Percentiles rank a stretch among this genome's conserved stretches.
Evolutionary conservation across 2,113 vertebrate species (phyloP).

Genomic region (Nerophis lumbriciformis): DNA sequence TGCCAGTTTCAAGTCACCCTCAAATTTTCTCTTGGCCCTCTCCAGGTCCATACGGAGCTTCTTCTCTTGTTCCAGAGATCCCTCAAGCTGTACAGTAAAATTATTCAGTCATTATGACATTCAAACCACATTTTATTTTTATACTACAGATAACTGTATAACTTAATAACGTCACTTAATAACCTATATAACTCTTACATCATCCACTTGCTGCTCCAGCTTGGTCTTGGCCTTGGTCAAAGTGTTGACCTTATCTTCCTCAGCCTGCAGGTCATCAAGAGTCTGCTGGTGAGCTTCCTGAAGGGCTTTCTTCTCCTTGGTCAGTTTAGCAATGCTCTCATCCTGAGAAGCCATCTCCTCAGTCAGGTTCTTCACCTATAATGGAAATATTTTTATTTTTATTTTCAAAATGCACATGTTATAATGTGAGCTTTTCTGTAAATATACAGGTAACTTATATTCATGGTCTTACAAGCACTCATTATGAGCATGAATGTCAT

Average conservation of each 20-base stretch:
- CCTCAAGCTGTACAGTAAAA: constrained; percentile 69
- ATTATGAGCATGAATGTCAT: too few species aligned
- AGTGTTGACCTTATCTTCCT: constrained; percentile 48
- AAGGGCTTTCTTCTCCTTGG: constrained; percentile 49
- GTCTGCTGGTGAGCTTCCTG: constrained; percentile 47
- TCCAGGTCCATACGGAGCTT: constrained; percentile 80
- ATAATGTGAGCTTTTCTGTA: constrained; percentile 1
- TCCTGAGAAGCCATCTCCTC: constrained; percentile 51
- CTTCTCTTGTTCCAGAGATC: constrained; percentile 81
- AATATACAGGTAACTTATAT: too few species aligned
- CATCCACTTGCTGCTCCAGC: constrained; percentile 50
- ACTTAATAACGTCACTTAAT: too few species aligned
- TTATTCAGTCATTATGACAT: not conserved
- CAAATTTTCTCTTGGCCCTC: constrained; percentile 66
- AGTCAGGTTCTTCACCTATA: constrained; percentile 45
- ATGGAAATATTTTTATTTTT: not conserved
- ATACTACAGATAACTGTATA: not conserved
- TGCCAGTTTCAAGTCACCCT: constrained; percentile 63
- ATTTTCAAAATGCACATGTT: not conserved
- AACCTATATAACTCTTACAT: constrained; percentile 21
- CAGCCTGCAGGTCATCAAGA: constrained; percentile 45
- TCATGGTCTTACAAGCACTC: too few species aligned
- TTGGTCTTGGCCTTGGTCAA: constrained; percentile 45
- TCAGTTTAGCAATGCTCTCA: constrained; percentile 46
- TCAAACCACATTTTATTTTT: not conserved